Evolutionary conservation across 2,888 invertebrate species (phyloP), one percentile per base, ranked within the genome.

Genomic region (Campopleginae sp.): DNA sequence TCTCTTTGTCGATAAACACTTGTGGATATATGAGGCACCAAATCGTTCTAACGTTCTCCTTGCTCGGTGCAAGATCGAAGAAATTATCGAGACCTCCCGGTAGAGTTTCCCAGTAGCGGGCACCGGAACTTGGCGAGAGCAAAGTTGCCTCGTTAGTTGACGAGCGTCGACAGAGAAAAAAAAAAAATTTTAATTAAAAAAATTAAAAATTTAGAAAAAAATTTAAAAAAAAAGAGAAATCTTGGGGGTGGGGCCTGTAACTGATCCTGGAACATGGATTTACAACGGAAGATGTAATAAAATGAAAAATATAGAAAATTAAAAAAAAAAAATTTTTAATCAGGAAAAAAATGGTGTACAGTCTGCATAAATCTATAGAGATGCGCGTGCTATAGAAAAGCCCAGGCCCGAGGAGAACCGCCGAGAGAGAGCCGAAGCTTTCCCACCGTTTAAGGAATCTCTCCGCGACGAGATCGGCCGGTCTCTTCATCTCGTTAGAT

Each of bases 401-500:
- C 14, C 2, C 10, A 46, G 68, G 27, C 27, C 14, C 1, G 27
- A 31, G 48, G 44, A 38, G 54, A 68, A 38, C 51, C 63, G 27
- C 51, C 63, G 27, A 48, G 78, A 75, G 84, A 86, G 33, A 33
- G 3, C 3, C 80, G 74, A 74, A 68, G 66, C 74, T 84, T 87
- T 85, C 85, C 80, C 78, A 75, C 87, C 87, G 86, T 87, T 86
- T 87, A 87, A 82, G 86, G 87, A 80, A 77, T 66, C 75, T 66
- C 31, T 71, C 74, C n/a, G 68, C 38, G 79, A 46, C 74, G 81
- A 38, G 68, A 76, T 74, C 79, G 68, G 54, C 85, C 46, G 27
- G 80, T 86, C 82, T 86, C 82, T 84, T 82, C 84, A 82, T 85
- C 89, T 89, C 89, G 88, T 89, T 89, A 89, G 88, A 65, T 68